Base-by-base conservation (phyloP, 1,140 invertebrate genomes). In the Euura lappo region DNA sequence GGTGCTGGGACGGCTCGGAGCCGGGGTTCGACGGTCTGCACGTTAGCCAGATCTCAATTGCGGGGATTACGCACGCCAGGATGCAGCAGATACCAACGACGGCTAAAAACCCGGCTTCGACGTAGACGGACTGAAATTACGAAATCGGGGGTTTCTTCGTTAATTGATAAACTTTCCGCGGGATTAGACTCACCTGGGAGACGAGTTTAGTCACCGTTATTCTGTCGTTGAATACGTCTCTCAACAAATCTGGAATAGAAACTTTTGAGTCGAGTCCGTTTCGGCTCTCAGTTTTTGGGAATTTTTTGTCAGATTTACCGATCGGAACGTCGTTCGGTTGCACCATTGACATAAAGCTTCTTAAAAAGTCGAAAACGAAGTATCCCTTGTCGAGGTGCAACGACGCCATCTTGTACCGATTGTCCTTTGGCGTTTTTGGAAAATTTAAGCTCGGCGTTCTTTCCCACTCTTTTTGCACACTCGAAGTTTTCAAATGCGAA, bases 261-360 rank as follows among this genome's bases (percentile, higher is more conserved):
- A 6, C 13, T 11, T 60, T n/a, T 60, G 51, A 60, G 13, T 60
- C 13, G 13, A 11, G 51, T 11, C 51, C 13, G 51, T 60, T 11
- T 3, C 10, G 13, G 13, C 3, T 60, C 13, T 60, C 7, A 67
- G n/a, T 8, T 3, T n/a, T 11, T 51, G 51, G 10, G 10, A 3
- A 60, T 11, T 2, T 3, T 60, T 8, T n/a, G 2, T 60, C 13
- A 11, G 51, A 28, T 81, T 88, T 84, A 91, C 90, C 89, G 46
- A 87, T 76, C 65, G 90, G 89, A 76, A 91, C 81, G 74, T 90
- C 89, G 72, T 89, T 84, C 45, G 90, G 90, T 78, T 90, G 90
- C 75, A 91, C 83, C 76, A 88, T 79, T n/a, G 85, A 87, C 72
- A 91, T 79, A 78, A 91, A 89, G 70, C 78, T 77, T 77, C 89